Base-by-base conservation (phyloP, 2,797 vertebrate species). In the Ataeniobius toweri region DNA sequence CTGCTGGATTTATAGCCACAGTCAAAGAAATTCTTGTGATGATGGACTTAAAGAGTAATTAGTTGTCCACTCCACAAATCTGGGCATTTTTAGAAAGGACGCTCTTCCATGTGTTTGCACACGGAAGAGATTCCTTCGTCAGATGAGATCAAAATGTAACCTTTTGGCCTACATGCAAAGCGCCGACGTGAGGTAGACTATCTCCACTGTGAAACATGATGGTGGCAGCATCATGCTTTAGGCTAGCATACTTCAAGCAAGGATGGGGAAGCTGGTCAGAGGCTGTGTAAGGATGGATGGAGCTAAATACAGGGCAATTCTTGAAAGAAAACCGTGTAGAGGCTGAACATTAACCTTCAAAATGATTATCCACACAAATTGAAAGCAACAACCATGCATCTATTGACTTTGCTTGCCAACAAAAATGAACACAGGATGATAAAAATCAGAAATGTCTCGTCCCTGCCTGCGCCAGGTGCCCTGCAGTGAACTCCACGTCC, bases 1-100 rank as follows among this genome's bases (percentile, higher is more conserved):
- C 67, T 46, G 41, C 67, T 26, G 67, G 2, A n/a, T 69, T 69
- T 69, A 69, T n/a, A 69, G 67, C 67, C 67, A 69, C 41, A 7
- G 13, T 69, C 24, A 69, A 14, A 69, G 10, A 46, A 44, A 22
- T 44, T 12, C 39, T 6, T 7, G 18, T 41, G 67, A n/a, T 22
- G 39, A 68, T n/a, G 9, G 24, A 16, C 41, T 14, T 68, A 14
- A 44, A 46, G 41, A 69, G 26, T 46, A 69, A 46, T 69, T 46
- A 14, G 2, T n/a, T 46, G 24, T 24, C 41, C 41, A 26, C 6
- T 46, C 41, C 20, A 46, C 1, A n/a, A 46, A 69, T n/a, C 12
- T 46, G 41, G 12, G 7, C 22, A n/a, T 69, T 46, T 41, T 12
- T 69, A 36, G 36, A 36, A 36, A 36, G 3, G 36, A 36, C 3